These are phyloP conservation scores for Lagocephalus sceleratus DNA, from an alignment of 2,797 vertebrate species.

Conservation along the genomic window DNA sequence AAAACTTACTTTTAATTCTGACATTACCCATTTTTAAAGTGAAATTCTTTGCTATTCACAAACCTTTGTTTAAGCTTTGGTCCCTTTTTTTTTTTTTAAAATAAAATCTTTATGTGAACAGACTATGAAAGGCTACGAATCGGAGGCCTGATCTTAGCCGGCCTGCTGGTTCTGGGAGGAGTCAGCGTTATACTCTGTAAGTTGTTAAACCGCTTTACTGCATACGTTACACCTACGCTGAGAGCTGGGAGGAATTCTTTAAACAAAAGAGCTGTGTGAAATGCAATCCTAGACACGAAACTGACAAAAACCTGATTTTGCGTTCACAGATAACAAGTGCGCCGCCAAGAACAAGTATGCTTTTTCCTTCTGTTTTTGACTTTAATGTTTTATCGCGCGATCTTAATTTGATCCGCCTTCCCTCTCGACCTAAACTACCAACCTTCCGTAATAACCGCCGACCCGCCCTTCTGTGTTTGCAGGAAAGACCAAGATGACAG, in stretches of 20 bases:
- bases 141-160: constrained; percentile 66
- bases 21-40: background rate
- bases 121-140: constrained; percentile 78
- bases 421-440: background rate
- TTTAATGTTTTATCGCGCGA: background rate
- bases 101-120: constrained; percentile 40
- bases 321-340: constrained; percentile 67
- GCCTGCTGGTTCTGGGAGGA: constrained; percentile 65
- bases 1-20: background rate
- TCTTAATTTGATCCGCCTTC: background rate
- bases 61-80: constrained; percentile 3
- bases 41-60: background rate
- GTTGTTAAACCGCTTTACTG: constrained; percentile 30
- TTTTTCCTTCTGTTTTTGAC: background rate
- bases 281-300: background rate
- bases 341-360: constrained; percentile 56
- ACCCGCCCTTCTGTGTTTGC: constrained; percentile 23
- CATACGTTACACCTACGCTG: too few relatives aligned
- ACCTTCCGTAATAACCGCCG: constrained; percentile 15
- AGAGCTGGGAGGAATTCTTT: too few relatives aligned
- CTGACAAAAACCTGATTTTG: constrained; percentile 30
- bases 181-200: constrained; percentile 66
- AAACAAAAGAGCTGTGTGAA: too few relatives aligned
- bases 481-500: constrained; percentile 60
- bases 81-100: background rate